Evolutionary conservation across 2,113 vertebrate species (phyloP).

Genomic region (Oryzias javanicus): DNA sequence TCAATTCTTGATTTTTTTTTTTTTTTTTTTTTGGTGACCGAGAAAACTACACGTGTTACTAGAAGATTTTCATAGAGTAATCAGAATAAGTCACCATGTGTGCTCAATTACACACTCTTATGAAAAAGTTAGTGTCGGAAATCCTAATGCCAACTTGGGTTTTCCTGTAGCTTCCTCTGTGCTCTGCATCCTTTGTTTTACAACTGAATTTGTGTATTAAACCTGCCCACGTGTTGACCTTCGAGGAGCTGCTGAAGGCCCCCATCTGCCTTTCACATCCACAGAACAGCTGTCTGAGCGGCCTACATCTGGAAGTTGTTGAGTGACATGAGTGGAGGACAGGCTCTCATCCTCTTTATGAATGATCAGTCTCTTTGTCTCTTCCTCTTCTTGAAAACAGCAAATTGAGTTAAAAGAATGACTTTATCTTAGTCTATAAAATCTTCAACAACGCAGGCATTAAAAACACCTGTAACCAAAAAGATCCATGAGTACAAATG

Average conservation of each 20-base stretch:
- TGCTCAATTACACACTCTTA: constrained; percentile 20
- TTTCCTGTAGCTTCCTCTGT: constrained; percentile 17
- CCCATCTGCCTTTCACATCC: constrained; percentile 30
- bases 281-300: constrained; percentile 45
- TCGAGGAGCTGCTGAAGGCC: constrained; percentile 32
- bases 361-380: constrained; percentile 29
- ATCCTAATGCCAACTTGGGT: constrained; percentile 38
- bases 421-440: constrained; percentile 5
- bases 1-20: no score
- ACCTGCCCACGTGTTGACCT: constrained; percentile 38
- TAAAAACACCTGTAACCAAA: constrained; percentile 10
- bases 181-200: constrained; percentile 35
- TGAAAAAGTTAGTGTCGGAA: constrained; percentile 54
- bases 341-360: constrained; percentile 63
- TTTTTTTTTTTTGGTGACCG: no score
- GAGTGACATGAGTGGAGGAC: constrained; percentile 72
- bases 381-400: constrained; percentile 16
- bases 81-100: background rate
- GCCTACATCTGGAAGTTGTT: constrained; percentile 78
- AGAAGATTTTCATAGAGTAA: no score
- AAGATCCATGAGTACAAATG: constrained; percentile 4
- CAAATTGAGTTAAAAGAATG: constrained; percentile 35
- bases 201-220: constrained; percentile 38
- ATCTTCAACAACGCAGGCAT: background rate
- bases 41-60: no score